A percentile compares a stretch with the other conserved stretches of the same genome.
phyloP scores from a whole-genome alignment of 1,140 invertebrate species.

The Procambarus clarkii region DNA sequence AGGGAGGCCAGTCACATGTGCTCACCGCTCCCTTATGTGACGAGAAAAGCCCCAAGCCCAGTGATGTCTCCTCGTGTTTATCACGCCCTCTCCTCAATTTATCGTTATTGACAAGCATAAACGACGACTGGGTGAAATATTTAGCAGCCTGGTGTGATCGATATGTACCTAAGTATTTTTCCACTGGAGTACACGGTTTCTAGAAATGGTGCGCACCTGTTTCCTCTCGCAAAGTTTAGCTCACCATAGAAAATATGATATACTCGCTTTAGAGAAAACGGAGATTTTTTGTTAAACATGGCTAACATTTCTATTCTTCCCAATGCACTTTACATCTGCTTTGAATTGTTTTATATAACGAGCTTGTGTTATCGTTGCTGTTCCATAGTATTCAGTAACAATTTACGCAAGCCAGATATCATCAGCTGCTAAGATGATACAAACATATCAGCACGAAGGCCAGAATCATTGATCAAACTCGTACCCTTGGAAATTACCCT shows the following conservation, averaged over 20 bases:
- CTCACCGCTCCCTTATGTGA: neutral
- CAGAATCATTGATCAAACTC: no score
- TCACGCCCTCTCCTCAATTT: neutral
- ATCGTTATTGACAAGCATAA: neutral
- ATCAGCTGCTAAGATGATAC: no score
- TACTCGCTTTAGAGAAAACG: neutral
- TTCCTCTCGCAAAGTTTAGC: neutral
- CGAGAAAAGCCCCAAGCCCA: neutral
- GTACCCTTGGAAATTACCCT: no score
- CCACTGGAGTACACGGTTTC: neutral
- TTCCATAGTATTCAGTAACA: no score
- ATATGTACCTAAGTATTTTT: neutral
- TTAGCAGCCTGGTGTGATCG: neutral
- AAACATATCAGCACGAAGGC: no score
- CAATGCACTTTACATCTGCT: no score
- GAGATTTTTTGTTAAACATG: neutral
- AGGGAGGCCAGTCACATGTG: neutral
- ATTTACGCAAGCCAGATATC: no score
- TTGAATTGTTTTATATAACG: no score
- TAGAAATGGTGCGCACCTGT: slow-evolving; percentile 1
- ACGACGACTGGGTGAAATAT: neutral
- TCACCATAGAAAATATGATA: slow-evolving; percentile 11
- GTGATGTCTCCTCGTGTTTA: neutral
- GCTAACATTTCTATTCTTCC: neutral
- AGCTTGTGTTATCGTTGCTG: no score